phyloP scores from a whole-genome alignment of 2,113 vertebrate species.

The Mionectes macconnelli region DNA sequence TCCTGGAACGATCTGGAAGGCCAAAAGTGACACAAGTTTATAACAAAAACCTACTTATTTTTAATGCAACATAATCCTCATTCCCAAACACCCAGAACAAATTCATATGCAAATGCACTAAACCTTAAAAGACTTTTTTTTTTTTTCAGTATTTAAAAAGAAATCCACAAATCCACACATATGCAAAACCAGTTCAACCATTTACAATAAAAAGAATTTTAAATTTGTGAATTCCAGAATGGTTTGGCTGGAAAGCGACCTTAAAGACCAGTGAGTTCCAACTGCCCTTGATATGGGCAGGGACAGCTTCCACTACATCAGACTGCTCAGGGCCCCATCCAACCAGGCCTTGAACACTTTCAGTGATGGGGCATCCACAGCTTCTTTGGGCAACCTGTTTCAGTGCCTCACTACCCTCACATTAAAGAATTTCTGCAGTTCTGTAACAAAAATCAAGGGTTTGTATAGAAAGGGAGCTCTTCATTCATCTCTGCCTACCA shows the following conservation, averaged over 20 bases:
- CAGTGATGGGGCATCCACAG: background rate
- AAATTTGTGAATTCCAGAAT: background rate
- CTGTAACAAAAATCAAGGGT: background rate
- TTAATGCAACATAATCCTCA: background rate
- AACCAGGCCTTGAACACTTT: background rate
- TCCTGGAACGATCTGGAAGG: background rate
- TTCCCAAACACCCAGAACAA: background rate
- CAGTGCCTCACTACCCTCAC: background rate
- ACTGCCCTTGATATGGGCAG: background rate
- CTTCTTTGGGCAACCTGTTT: background rate
- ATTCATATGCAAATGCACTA: background rate
- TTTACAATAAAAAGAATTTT: background rate
- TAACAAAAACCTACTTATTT: background rate
- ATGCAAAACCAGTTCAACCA: background rate
- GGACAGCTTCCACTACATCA: background rate
- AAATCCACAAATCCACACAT: background rate
- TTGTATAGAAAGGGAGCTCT: background rate
- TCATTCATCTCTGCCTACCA: background rate
- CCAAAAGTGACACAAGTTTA: background rate
- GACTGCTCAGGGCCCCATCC: background rate
- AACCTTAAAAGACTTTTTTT: background rate
- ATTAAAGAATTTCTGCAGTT: background rate
- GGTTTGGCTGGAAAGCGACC: background rate
- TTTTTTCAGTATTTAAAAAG: background rate
- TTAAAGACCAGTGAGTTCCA: background rate